These are phyloP conservation scores for Microplitis deprimator DNA, from an alignment of 2,888 invertebrate genomes.

Conservation along the genomic window DNA sequence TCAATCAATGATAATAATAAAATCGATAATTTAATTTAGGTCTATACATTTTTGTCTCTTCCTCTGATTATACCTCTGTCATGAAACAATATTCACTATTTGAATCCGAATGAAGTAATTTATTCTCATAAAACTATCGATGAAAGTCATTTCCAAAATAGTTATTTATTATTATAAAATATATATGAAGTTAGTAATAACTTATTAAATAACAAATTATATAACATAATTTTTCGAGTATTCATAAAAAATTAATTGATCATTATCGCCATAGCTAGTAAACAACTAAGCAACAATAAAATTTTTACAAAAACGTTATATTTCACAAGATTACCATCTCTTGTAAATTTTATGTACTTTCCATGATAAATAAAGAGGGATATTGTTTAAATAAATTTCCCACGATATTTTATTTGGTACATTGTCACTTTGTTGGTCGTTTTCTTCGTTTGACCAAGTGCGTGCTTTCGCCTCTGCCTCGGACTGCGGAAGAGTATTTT, in stretches of 20 bases:
- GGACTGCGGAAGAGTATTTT: constrained; percentile 42
- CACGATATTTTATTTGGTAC: constrained; percentile 40
- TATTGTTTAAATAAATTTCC: constrained; percentile 33
- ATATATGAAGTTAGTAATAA: neutral
- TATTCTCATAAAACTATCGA: no score
- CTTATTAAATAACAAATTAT: no score
- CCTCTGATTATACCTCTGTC: no score
- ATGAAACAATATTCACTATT: no score
- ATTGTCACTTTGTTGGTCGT: constrained; percentile 31
- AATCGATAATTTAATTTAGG: no score
- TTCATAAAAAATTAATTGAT: constrained; percentile 2
- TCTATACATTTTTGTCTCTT: no score
- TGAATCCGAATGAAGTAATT: no score
- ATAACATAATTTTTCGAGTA: neutral
- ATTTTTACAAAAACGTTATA: neutral
- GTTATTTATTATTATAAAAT: no score
- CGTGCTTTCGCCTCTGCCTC: constrained; percentile 28
- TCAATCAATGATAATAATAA: no score
- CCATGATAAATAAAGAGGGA: constrained; percentile 11
- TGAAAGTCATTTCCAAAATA: no score
- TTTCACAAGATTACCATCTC: constrained; percentile 27
- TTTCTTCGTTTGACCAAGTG: constrained; percentile 18
- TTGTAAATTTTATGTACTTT: constrained; percentile 28
- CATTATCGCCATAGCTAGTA: neutral
- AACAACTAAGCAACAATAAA: neutral